These are phyloP conservation scores for Gymnosoma rotundatum DNA, from an alignment of 2,888 invertebrate species.

Conservation along the genomic window DNA sequence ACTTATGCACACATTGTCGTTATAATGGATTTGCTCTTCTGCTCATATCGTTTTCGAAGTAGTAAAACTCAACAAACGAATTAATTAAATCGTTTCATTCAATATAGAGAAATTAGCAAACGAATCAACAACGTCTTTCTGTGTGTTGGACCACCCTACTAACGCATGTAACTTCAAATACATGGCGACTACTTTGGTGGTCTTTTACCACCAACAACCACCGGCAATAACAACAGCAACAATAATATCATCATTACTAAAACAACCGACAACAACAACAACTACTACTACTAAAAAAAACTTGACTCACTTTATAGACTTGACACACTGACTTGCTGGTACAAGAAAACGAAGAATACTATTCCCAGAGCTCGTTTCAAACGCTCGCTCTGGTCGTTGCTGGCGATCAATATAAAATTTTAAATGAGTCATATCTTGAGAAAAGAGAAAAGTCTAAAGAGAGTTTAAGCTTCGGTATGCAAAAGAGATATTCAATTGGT, in stretches of 20 bases:
- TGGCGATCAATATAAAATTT: slow-evolving; percentile 1
- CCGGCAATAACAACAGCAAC: slow-evolving; percentile 34
- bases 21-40: slow-evolving; percentile 10
- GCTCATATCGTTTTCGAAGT: slow-evolving; percentile 1
- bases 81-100: slow-evolving; percentile 33
- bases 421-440: slow-evolving; percentile 51
- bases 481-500: slow-evolving; percentile 21
- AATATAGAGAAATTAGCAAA: slow-evolving; percentile 63
- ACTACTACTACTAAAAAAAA: slow-evolving; percentile 13
- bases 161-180: slow-evolving; percentile 68
- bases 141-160: slow-evolving; percentile 67
- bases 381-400: neutral
- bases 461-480: slow-evolving; percentile 17
- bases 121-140: slow-evolving; percentile 5
- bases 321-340: slow-evolving; percentile 62
- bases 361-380: slow-evolving; percentile 43
- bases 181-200: slow-evolving; percentile 69
- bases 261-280: slow-evolving; percentile 51
- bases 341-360: slow-evolving; percentile 10
- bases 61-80: slow-evolving; percentile 24
- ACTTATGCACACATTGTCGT: neutral
- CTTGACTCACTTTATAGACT: slow-evolving; percentile 67
- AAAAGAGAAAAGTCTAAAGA: slow-evolving; percentile 7
- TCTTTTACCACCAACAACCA: slow-evolving; percentile 64
- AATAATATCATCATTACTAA: slow-evolving; percentile 60